Percentiles rank a stretch among this genome's conserved stretches.
phyloP scores from a whole-genome alignment of 2,797 vertebrate genomes.

The Liparis tanakae region DNA sequence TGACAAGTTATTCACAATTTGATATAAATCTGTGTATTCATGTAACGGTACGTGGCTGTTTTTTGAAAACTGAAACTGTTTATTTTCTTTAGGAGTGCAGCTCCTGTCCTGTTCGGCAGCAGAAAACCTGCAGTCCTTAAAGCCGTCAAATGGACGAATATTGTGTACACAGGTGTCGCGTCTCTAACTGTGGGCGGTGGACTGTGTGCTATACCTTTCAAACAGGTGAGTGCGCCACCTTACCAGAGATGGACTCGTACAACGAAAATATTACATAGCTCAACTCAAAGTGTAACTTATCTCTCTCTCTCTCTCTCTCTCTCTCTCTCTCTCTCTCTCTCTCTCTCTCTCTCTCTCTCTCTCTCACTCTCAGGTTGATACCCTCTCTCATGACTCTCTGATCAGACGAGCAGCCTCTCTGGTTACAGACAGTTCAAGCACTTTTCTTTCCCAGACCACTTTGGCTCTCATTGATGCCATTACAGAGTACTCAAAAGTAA shows the following conservation, averaged over 20 bases:
- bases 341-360: background rate
- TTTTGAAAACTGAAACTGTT: background rate
- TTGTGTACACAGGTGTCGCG: conserved; percentile 38
- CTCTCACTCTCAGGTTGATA: conserved; percentile 80
- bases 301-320: background rate
- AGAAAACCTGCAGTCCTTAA: conserved; percentile 43
- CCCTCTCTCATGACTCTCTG: conserved; percentile 90
- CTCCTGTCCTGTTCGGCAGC: conserved; percentile 46
- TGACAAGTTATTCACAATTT: background rate
- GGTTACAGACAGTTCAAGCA: conserved; percentile 92
- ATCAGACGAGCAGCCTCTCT: conserved; percentile 90
- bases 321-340: conserved; percentile 57
- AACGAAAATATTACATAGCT: too few relatives aligned
- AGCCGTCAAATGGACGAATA: conserved; percentile 46
- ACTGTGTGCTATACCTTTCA: conserved; percentile 81
- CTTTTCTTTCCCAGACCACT: conserved; percentile 93
- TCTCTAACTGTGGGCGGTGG: conserved; percentile 65
- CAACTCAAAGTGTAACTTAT: too few relatives aligned
- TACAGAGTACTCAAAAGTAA: conserved; percentile 92
- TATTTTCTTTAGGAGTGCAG: conserved; percentile 61
- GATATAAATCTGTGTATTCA: background rate
- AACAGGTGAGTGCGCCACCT: conserved; percentile 64
- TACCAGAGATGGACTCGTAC: background rate
- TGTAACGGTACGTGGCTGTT: too few relatives aligned
- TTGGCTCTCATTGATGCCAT: conserved; percentile 90